These are phyloP conservation scores for Sinocyclocheilus maitianheensis DNA, from an alignment of 2,113 vertebrate genomes.

Conservation along the genomic window DNA sequence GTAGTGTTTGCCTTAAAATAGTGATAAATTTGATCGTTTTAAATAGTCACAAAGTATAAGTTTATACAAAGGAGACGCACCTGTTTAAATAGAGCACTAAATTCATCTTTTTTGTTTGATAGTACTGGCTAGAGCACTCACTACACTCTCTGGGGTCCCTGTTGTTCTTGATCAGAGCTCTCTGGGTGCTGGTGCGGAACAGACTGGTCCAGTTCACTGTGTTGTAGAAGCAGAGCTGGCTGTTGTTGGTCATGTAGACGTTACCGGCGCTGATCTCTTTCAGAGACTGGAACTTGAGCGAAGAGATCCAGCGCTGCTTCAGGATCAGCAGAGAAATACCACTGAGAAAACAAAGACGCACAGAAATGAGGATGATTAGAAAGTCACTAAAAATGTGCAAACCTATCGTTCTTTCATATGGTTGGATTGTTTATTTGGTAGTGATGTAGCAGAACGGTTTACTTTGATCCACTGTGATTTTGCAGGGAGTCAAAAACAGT, in stretches of 20 bases:
- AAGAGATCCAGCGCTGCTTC: slow-evolving; percentile 92
- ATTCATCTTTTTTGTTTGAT: neutral
- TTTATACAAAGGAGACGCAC: neutral
- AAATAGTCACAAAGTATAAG: neutral
- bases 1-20: neutral
- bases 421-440: neutral
- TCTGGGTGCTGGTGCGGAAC: slow-evolving; percentile 86
- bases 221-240: slow-evolving; percentile 92
- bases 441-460: neutral
- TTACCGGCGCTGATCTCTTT: slow-evolving; percentile 97
- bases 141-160: slow-evolving; percentile 90
- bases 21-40: neutral
- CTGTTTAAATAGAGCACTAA: neutral
- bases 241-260: slow-evolving; percentile 96
- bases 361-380: neutral
- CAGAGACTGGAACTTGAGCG: slow-evolving; percentile 92
- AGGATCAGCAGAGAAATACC: slow-evolving; percentile 96
- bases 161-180: slow-evolving; percentile 87
- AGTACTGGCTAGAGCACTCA: slow-evolving; percentile 74
- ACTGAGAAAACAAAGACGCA: slow-evolving; percentile 66
- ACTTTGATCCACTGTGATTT: neutral
- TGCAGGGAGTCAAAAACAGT: neutral
- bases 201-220: slow-evolving; percentile 95
- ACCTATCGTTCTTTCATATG: no score
- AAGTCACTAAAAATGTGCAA: neutral